phyloP scores from a whole-genome alignment of 2,888 invertebrate genomes.

The Cheilosia grossa region DNA sequence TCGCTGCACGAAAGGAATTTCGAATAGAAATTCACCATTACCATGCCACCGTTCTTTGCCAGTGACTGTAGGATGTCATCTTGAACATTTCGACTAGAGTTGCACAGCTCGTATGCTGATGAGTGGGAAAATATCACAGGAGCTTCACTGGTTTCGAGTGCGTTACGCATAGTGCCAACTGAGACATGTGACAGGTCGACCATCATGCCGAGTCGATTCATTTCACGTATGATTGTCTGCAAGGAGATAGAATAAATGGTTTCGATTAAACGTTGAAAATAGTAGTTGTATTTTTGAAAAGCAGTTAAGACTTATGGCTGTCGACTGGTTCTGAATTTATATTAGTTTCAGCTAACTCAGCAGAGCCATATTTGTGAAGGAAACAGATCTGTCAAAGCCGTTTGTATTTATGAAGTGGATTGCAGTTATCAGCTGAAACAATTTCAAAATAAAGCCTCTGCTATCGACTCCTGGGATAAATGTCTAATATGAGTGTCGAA shows the following conservation, averaged over 20 bases:
- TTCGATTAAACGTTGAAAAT: neutral
- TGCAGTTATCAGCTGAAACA: too few relatives aligned
- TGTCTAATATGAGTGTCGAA: too few relatives aligned
- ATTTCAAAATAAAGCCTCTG: too few relatives aligned
- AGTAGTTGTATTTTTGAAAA: too few relatives aligned
- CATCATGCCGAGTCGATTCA: conserved; percentile 95
- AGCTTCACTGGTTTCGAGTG: conserved; percentile 89
- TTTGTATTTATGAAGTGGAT: too few relatives aligned
- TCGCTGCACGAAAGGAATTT: conserved; percentile 90
- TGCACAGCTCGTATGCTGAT: conserved; percentile 91
- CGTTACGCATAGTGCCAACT: conserved; percentile 91
- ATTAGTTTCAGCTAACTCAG: too few relatives aligned
- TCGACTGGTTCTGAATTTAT: too few relatives aligned
- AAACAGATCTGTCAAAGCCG: too few relatives aligned
- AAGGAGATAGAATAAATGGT: conserved; percentile 76
- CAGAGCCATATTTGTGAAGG: too few relatives aligned
- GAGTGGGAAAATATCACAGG: conserved; percentile 95
- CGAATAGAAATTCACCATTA: conserved; percentile 94
- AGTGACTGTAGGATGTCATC: conserved; percentile 89
- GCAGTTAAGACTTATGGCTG: too few relatives aligned
- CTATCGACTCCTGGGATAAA: too few relatives aligned
- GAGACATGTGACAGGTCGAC: conserved; percentile 93
- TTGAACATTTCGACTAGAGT: conserved; percentile 91
- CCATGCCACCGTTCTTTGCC: conserved; percentile 90
- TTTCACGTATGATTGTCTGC: conserved; percentile 91